A percentile compares a stretch with the other conserved stretches of the same genome.
These are phyloP conservation scores for Augiades crinisus DNA, from an alignment of 2,888 invertebrate genomes.

Conservation along the genomic window DNA sequence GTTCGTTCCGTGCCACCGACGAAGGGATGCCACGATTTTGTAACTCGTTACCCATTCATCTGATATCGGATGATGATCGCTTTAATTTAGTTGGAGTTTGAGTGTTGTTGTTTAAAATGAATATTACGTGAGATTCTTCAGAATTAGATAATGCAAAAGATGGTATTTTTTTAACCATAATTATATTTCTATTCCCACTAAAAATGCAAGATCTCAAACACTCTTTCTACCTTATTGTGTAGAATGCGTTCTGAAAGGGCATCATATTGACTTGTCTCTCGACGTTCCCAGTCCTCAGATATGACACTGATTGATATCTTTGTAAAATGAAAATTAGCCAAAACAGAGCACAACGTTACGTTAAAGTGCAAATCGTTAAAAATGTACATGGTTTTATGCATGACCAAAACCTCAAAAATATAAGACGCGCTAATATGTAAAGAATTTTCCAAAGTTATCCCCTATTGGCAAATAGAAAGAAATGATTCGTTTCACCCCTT, in stretches of 20 bases:
- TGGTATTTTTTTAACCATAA: too few species aligned
- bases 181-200: too few species aligned
- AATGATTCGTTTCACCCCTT: constrained; percentile 19
- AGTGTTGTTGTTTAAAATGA: constrained; percentile 10
- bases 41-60: constrained; percentile 55
- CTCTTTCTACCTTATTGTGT: too few species aligned
- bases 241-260: too few species aligned
- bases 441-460: neutral
- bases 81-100: constrained; percentile 33
- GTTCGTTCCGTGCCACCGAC: constrained; percentile 57
- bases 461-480: constrained; percentile 22
- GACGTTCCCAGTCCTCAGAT: too few species aligned
- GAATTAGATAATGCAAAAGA: neutral
- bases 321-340: too few species aligned
- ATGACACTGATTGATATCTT: too few species aligned
- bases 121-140: neutral
- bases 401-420: neutral
- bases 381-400: too few species aligned
- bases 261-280: too few species aligned
- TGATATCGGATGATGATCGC: constrained; percentile 46
- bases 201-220: too few species aligned
- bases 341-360: too few species aligned
- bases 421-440: neutral
- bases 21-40: constrained; percentile 59
- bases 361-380: too few species aligned